Evolutionary conservation across 2,113 vertebrate species (phyloP).

Genomic region (Heliornis fulica): DNA sequence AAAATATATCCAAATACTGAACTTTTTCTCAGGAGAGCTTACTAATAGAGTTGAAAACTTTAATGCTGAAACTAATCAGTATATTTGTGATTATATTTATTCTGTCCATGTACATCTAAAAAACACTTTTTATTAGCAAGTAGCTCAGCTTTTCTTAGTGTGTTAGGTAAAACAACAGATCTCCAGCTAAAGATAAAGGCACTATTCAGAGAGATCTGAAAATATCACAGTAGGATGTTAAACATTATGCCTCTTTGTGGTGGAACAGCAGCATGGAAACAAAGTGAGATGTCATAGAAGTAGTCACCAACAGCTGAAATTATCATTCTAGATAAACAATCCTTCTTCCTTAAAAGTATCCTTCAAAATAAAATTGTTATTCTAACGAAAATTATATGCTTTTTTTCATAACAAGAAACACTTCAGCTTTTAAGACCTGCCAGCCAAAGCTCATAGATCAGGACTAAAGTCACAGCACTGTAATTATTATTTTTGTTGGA

Average conservation of each 20-base stretch:
- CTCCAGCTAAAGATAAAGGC: neutral
- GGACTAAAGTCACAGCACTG: neutral
- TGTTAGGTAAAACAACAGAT: neutral
- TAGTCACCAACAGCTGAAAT: neutral
- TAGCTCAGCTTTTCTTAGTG: neutral
- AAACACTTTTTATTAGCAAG: neutral
- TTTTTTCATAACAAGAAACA: neutral
- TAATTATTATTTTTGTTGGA: neutral
- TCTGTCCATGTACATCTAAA: neutral
- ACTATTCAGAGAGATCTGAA: neutral
- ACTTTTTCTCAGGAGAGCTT: neutral
- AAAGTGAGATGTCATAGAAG: neutral
- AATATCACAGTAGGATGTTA: neutral
- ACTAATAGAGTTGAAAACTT: neutral
- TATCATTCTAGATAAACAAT: neutral
- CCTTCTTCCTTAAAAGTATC: neutral
- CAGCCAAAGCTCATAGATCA: neutral
- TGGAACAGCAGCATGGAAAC: neutral
- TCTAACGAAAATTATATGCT: neutral
- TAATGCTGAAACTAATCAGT: neutral
- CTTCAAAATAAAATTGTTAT: neutral
- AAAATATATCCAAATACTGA: neutral
- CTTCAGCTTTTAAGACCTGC: neutral
- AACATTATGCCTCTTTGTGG: neutral
- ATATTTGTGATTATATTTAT: neutral